These are phyloP conservation scores for Cyanoliseus patagonus DNA, from an alignment of 2,113 vertebrate genomes.

Conservation along the genomic window DNA sequence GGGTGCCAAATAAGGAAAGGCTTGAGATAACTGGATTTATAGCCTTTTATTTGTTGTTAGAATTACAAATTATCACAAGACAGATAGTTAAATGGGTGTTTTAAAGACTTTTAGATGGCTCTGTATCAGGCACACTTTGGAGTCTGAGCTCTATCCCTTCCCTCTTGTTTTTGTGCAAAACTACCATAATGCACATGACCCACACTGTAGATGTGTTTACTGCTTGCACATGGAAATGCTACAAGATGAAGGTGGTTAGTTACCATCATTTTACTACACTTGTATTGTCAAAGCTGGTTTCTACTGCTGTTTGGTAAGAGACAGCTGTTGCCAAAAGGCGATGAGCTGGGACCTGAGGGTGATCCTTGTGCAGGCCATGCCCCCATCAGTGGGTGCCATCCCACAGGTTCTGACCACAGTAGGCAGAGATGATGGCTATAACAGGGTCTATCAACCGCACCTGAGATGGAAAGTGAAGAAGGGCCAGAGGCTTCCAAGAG, in stretches of 20 bases:
- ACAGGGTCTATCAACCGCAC: not conserved
- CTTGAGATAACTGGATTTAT: not conserved
- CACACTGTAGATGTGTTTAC: not conserved
- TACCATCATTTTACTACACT: not conserved
- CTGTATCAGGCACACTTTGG: not conserved
- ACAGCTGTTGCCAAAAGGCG: not conserved
- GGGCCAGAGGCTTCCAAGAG: fast-evolving
- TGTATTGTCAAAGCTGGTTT: not conserved
- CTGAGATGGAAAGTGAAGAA: not conserved
- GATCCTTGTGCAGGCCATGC: fast-evolving
- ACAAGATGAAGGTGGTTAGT: not conserved
- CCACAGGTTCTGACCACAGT: not conserved
- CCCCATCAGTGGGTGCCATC: fast-evolving
- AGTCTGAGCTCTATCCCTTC: not conserved
- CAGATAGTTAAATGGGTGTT: not conserved
- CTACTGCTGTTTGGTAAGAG: not conserved
- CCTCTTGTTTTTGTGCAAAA: not conserved
- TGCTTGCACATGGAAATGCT: not conserved
- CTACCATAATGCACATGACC: fast-evolving
- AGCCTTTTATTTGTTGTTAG: not conserved
- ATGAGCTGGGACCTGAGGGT: not conserved
- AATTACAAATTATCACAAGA: not conserved
- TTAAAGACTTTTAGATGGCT: not conserved
- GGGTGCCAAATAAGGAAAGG: not conserved
- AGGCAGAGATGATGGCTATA: not conserved